Evolutionary conservation across 1,140 invertebrate genomes (phyloP), one percentile per base, ranked within the genome.

Genomic region (Drosophila arizonae): DNA sequence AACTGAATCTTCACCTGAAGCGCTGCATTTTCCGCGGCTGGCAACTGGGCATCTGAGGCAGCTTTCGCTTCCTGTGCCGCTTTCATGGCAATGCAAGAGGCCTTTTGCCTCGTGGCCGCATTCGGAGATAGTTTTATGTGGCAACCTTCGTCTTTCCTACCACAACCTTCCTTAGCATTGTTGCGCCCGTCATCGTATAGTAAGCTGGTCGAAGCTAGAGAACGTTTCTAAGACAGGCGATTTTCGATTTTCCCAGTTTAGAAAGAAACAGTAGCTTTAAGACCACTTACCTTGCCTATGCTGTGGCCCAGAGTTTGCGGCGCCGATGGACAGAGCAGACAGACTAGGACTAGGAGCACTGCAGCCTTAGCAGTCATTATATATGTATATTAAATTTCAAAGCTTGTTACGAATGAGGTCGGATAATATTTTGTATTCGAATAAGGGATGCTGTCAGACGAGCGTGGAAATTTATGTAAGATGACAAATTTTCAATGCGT

Each of bases 21-120:
- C 6, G 94, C 94, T 60, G 94, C 94, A 39, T 60, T 63, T 52
- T 94, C 93, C 2, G 94, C 94, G 2, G 94, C 94, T 3, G 93
- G 93, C 65, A 94, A 93, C 77, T 95, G 94, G 0, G 94, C 94
- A 57, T 95, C 94, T 15, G 94, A 94, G 0, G 94, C 94, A 0
- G 94, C 94, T 73, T 94, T 94, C 0, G 94, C 94, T 80, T 94
- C 94, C 17, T 93, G 92, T 0, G 94, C 94, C 1, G 94, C 94
- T 75, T 95, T 94, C 55, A 94, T 93, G 0, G 94, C 94, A 75
- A 95, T 94, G 81, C 91, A 94, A 0, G 93, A 92, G 0, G 93
- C 93, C 30, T 62, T 82, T 2, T 51, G 15, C 21, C 54, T 72
- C 4, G 46, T 3, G n/a, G 28, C 50, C 17, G 30, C 11, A 6